Evolutionary conservation across 2,888 invertebrate species (phyloP).

Genomic region (Reticulitermes lucifugus): DNA sequence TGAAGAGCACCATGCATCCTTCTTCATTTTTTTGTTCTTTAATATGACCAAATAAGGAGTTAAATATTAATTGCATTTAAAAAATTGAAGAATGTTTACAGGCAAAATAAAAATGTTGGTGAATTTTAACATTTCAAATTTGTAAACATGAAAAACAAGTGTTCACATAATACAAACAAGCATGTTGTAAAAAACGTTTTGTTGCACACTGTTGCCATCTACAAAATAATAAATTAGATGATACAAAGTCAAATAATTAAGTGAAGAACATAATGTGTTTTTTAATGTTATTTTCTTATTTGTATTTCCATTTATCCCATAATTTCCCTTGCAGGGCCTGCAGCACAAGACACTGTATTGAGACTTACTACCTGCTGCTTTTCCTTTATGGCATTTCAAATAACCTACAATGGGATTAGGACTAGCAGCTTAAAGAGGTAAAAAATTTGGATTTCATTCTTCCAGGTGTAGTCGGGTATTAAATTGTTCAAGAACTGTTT

Average conservation of each 20-base stretch:
- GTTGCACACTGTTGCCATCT: slow-evolving; percentile 41
- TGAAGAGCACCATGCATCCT: neutral
- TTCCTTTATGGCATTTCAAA: no score
- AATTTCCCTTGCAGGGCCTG: neutral
- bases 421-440: no score
- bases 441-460: no score
- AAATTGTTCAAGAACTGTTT: no score
- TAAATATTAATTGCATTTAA: neutral
- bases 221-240: slow-evolving; percentile 37
- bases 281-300: neutral
- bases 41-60: neutral
- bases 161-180: slow-evolving; percentile 34
- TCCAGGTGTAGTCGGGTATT: no score
- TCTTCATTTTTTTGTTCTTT: slow-evolving; percentile 17
- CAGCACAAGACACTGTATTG: neutral
- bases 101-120: slow-evolving; percentile 9
- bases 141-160: slow-evolving; percentile 27
- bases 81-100: slow-evolving; percentile 11
- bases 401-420: no score
- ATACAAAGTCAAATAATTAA: slow-evolving; percentile 4
- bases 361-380: no score
- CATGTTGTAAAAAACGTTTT: slow-evolving; percentile 24
- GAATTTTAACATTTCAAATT: slow-evolving; percentile 37
- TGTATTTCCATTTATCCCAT: neutral
- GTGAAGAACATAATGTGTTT: slow-evolving; percentile 12